Base-by-base conservation (phyloP, 2,113 vertebrate species). In the Carassius auratus region DNA sequence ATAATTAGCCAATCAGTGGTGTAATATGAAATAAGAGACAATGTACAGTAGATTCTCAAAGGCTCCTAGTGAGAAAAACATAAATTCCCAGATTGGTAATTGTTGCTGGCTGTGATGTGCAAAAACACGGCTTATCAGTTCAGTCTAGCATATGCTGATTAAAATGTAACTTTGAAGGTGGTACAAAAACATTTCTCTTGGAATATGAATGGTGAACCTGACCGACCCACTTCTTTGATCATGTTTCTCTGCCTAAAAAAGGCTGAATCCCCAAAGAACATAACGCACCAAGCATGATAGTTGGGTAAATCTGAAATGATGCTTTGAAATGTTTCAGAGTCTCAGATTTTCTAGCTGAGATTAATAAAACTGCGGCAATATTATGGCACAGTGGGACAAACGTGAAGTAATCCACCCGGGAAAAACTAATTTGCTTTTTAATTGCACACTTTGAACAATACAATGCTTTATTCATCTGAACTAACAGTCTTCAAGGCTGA, bases 121-220 rank as follows among this genome's bases (percentile, higher is more conserved):
- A 69, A 69, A 76, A 76, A 23, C 50, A 50, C 5, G 17, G 4
- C 33, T 81, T 81, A 81, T 81, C 59, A 64, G n/a, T 26, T 62
- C 59, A 66, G 38, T 23, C 78, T 48, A 26, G 59, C 23, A 33
- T 36, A 69, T 81, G n/a, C 45, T 81, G 78, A 81, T 55, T 68
- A 33, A 81, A 69, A 69, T 66, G 6, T n/a, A 52, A 36, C 80
- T 69, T 69, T 81, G 62, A 81, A 81, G 62, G 62, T 13, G 23
- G 48, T 52, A 21, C 26, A 50, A 23, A 50, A 19, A 50, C 26
- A 52, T 69, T 52, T 81, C 15, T 81, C 45, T 69, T 52, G 45
- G 69, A 81, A 52, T 81, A 52, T 52, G 15, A 68, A 81, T 81
- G 26, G 8, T 81, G 80, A 52, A 36, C 30, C 77, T 52, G 62